phyloP scores from a whole-genome alignment of 2,888 invertebrate species.

The Cepaea hortensis region DNA sequence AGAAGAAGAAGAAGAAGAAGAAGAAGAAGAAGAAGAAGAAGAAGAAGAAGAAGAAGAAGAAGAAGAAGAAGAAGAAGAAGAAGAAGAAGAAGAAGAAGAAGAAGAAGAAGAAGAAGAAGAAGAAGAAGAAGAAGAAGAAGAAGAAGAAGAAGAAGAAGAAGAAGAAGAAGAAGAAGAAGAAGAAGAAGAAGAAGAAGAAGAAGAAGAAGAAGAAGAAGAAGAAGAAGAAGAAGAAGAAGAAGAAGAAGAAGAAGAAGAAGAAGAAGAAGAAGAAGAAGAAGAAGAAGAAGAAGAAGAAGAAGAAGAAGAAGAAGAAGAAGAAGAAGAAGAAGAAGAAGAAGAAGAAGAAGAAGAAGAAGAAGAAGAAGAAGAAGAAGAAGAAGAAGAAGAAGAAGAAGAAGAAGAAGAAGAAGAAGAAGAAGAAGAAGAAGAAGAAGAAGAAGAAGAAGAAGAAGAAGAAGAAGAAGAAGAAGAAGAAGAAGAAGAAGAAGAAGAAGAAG shows the following conservation, averaged over 20 bases:
- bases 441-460: constrained; percentile 24
- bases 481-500: constrained; percentile 4
- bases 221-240: constrained; percentile 18
- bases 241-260: constrained; percentile 17
- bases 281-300: constrained; percentile 25
- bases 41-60: constrained; percentile 8
- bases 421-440: constrained; percentile 25
- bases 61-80: constrained; percentile 32
- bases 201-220: constrained; percentile 17
- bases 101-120: constrained; percentile 21
- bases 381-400: constrained; percentile 18
- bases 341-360: constrained; percentile 13
- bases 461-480: constrained; percentile 21
- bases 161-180: constrained; percentile 30
- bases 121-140: background rate
- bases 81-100: constrained; percentile 32
- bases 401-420: constrained; percentile 33
- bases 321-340: constrained; percentile 24
- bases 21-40: constrained; percentile 23
- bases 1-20: constrained; percentile 12
- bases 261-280: constrained; percentile 31
- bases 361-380: constrained; percentile 22
- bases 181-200: constrained; percentile 25
- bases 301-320: constrained; percentile 25
- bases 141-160: constrained; percentile 3